Evolutionary conservation across 1,140 invertebrate genomes (phyloP).

Genomic region (Ectropis grisescens): DNA sequence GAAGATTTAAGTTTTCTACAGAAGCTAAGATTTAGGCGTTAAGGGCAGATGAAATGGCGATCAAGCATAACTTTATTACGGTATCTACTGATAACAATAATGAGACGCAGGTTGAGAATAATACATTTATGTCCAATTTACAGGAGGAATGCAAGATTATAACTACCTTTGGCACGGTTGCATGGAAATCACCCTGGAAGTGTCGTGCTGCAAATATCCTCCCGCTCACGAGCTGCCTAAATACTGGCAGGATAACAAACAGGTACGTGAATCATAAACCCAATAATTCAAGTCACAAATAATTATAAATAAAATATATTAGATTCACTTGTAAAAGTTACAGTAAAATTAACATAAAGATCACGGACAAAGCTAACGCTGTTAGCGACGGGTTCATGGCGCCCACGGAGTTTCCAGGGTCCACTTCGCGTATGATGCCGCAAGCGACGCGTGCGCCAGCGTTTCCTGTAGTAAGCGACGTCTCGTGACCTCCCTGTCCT

Average conservation of each 20-base stretch:
- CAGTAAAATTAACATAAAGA: conserved; percentile 2
- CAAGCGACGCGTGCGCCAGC: conserved; percentile 84
- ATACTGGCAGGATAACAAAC: conserved; percentile 96
- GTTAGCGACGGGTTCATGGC: conserved; percentile 20
- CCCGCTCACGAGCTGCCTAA: conserved; percentile 84
- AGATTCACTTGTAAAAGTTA: neutral
- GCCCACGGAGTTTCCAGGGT: conserved; percentile 33
- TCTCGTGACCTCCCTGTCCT: conserved; percentile 74
- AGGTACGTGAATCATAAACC: too few species aligned
- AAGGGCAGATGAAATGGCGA: too few species aligned
- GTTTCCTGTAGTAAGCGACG: conserved; percentile 84
- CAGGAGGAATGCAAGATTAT: conserved; percentile 92
- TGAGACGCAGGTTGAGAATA: too few species aligned
- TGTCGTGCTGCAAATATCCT: conserved; percentile 98
- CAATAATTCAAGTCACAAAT: too few species aligned
- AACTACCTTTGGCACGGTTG: conserved; percentile 98
- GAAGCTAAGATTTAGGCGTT: too few species aligned
- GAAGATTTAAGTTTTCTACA: too few species aligned
- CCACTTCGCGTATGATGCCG: conserved; percentile 77
- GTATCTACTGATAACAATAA: too few species aligned
- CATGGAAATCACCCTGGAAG: conserved; percentile 98
- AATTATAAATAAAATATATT: conserved; percentile 1
- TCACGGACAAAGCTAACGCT: conserved; percentile 12
- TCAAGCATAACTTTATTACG: too few species aligned
- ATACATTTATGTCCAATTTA: too few species aligned